A percentile compares a stretch with the other conserved stretches of the same genome.
These are phyloP conservation scores for Pica pica DNA, from an alignment of 2,113 vertebrate species.

Conservation along the genomic window DNA sequence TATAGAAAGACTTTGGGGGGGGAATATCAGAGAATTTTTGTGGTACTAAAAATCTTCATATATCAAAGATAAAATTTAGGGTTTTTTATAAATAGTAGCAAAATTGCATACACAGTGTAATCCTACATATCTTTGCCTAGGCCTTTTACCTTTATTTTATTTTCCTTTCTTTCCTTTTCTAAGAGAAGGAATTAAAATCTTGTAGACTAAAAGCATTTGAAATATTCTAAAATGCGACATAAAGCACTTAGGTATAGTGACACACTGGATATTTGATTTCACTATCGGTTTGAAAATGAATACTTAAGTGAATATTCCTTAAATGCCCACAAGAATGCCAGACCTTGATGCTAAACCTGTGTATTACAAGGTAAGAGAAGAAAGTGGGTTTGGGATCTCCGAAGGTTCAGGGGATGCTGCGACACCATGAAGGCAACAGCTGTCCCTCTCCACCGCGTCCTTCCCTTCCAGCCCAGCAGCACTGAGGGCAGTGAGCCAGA, in stretches of 20 bases:
- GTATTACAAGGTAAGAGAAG: neutral
- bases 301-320: neutral
- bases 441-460: neutral
- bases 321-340: neutral
- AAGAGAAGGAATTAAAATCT: neutral
- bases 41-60: neutral
- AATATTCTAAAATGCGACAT: neutral
- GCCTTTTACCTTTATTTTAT: neutral
- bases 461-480: neutral
- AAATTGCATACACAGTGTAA: rapidly evolving
- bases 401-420: neutral
- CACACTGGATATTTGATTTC: rapidly evolving
- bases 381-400: neutral
- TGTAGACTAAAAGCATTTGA: neutral
- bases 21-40: neutral
- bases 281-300: neutral
- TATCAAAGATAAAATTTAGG: neutral
- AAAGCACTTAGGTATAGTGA: rapidly evolving
- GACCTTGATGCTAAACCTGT: neutral
- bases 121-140: neutral
- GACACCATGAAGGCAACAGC: neutral
- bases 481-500: neutral
- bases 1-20: neutral
- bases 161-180: neutral
- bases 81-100: neutral